Conservation (phyloP, 1,140 invertebrate species). For the Papilio aristodemus region DNA sequence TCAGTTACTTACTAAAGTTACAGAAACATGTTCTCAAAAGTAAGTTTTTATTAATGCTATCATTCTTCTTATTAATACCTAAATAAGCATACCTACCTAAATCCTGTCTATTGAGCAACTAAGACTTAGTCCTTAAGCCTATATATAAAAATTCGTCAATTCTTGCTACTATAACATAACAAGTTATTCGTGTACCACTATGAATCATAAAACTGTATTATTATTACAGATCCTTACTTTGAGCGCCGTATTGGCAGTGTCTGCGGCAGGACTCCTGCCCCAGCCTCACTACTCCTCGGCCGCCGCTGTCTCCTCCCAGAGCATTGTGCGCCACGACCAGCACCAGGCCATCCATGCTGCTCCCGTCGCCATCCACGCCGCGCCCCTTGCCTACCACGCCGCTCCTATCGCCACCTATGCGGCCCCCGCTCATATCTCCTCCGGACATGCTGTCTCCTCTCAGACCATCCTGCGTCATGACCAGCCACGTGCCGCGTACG, state of each 20-base stretch:
- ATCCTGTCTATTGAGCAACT: too few relatives aligned
- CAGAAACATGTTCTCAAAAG: too few relatives aligned
- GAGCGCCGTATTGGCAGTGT: constrained; percentile 54
- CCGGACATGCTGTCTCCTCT: constrained; percentile 44
- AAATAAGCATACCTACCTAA: too few relatives aligned
- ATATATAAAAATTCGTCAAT: too few relatives aligned
- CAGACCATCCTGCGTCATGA: constrained; percentile 52
- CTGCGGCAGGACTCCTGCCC: constrained; percentile 56
- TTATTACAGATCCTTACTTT: constrained; percentile 54
- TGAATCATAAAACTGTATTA: too few relatives aligned
- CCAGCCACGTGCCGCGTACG: constrained; percentile 59
- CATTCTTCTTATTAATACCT: too few relatives aligned
- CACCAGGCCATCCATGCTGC: constrained; percentile 30
- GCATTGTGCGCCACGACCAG: constrained; percentile 65
- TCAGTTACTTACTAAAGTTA: too few relatives aligned
- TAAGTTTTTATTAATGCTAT: neutral
- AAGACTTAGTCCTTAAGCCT: neutral
- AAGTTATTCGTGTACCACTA: neutral
- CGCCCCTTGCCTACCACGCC: constrained; percentile 47
- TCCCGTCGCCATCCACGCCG: constrained; percentile 48
- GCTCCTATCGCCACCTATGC: constrained; percentile 46
- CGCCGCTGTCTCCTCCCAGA: constrained; percentile 64
- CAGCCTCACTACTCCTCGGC: constrained; percentile 57
- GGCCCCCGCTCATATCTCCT: constrained; percentile 38
- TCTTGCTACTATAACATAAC: neutral